Evolutionary conservation across 2,797 vertebrate species (phyloP).

Genomic region (Octomys mimax): DNA sequence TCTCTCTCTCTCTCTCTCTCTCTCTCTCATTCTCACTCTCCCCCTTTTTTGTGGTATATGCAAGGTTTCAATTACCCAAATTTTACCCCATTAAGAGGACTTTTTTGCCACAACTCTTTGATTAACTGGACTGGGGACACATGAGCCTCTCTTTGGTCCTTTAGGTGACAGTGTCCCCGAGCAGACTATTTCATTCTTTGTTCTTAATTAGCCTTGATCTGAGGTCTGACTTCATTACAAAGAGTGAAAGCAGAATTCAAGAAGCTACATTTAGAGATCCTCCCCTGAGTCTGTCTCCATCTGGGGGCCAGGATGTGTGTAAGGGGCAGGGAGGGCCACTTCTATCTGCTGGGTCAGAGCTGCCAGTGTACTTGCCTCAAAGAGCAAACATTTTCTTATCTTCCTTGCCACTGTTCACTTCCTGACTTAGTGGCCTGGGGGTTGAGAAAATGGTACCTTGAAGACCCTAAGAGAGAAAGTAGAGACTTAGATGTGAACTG

Average conservation of each 20-base stretch:
- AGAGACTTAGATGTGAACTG: not conserved
- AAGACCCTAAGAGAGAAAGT: not conserved
- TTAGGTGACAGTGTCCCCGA: not conserved
- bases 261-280: not conserved
- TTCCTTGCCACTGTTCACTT: too few relatives aligned
- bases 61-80: not conserved
- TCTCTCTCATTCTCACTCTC: too few relatives aligned
- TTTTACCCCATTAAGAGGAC: not conserved
- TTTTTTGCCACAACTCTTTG: not conserved
- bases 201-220: not conserved
- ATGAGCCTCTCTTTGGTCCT: not conserved
- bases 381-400: not conserved
- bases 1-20: not conserved
- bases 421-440: not conserved
- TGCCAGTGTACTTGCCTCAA: not conserved
- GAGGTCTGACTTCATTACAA: not conserved
- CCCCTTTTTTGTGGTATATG: not conserved
- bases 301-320: not conserved
- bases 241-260: not conserved
- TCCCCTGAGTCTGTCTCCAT: not conserved
- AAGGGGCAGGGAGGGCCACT: not conserved
- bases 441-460: not conserved
- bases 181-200: not conserved
- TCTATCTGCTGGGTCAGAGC: not conserved
- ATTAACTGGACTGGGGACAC: not conserved